Evolutionary conservation across 2,888 invertebrate genomes (phyloP).

Genomic region (Agrochola macilenta): DNA sequence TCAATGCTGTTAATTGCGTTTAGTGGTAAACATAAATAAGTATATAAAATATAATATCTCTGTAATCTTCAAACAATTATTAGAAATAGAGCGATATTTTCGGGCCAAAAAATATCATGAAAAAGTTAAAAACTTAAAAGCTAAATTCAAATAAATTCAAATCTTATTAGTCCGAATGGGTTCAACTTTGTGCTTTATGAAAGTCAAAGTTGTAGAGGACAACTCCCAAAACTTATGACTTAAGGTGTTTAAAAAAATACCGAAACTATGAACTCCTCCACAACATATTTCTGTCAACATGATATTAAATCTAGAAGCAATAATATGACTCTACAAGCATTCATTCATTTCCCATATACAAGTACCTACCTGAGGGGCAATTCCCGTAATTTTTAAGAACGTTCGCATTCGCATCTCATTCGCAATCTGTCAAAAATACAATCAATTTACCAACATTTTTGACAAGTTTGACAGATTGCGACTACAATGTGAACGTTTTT

Average conservation of each 20-base stretch:
- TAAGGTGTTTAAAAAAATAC: not conserved
- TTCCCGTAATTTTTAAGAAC: too few species aligned
- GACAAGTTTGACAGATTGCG: too few species aligned
- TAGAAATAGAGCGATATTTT: not conserved
- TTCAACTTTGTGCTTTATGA: not conserved
- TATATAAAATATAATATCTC: not conserved
- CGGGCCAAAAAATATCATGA: not conserved
- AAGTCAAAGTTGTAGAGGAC: not conserved
- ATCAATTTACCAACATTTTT: too few species aligned
- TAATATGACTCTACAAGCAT: not conserved
- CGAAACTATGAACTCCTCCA: not conserved
- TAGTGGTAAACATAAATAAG: not conserved
- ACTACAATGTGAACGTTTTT: too few species aligned
- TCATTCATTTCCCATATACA: not conserved
- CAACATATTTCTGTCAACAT: not conserved
- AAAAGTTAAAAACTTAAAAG: not conserved
- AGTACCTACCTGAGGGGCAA: too few species aligned
- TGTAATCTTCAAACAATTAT: not conserved
- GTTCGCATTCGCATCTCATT: too few species aligned
- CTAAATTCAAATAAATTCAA: too few species aligned
- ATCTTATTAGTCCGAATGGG: not conserved
- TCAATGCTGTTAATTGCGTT: not conserved
- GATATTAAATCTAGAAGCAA: not conserved
- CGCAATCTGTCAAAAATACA: too few species aligned
- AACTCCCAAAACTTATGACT: not conserved